phyloP scores from a whole-genome alignment of 2,797 vertebrate genomes.

The Acanthiza pusilla region DNA sequence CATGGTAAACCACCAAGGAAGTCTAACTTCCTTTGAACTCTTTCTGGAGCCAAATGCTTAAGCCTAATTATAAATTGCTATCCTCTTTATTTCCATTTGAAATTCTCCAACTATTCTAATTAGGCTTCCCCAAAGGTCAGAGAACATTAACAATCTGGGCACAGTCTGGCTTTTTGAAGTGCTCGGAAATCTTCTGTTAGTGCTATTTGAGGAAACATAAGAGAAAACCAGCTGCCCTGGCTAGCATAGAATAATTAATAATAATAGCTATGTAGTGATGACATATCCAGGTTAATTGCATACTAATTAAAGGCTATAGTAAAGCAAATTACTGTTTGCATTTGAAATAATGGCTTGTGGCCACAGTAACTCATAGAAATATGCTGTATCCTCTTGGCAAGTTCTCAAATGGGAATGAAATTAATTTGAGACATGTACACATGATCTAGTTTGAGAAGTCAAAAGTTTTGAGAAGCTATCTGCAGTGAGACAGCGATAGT shows the following conservation, averaged over 20 bases:
- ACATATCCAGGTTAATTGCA: conserved; percentile 59
- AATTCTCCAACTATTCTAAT: conserved; percentile 22
- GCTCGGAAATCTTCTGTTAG: background rate
- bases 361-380: background rate
- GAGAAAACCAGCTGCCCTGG: conserved; percentile 24
- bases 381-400: background rate
- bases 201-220: conserved; percentile 24
- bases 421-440: background rate
- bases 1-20: background rate
- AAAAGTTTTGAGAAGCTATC: conserved; percentile 1
- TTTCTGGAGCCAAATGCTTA: background rate
- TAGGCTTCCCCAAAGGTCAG: conserved; percentile 31
- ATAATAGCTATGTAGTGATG: conserved; percentile 51
- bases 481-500: background rate
- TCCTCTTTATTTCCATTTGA: background rate
- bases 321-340: conserved; percentile 50
- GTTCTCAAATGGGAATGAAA: conserved; percentile 18
- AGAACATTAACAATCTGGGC: conserved; percentile 13
- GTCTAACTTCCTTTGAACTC: background rate
- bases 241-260: conserved; percentile 52
- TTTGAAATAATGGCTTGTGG: conserved; percentile 21
- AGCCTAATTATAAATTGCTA: conserved; percentile 21
- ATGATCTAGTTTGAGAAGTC: background rate
- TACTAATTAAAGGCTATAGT: conserved; percentile 49
- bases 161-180: conserved; percentile 11